Evolutionary conservation across 2,113 vertebrate species (phyloP), one percentile per base, ranked within the genome.

Genomic region (Thamnophis sirtalis): DNA sequence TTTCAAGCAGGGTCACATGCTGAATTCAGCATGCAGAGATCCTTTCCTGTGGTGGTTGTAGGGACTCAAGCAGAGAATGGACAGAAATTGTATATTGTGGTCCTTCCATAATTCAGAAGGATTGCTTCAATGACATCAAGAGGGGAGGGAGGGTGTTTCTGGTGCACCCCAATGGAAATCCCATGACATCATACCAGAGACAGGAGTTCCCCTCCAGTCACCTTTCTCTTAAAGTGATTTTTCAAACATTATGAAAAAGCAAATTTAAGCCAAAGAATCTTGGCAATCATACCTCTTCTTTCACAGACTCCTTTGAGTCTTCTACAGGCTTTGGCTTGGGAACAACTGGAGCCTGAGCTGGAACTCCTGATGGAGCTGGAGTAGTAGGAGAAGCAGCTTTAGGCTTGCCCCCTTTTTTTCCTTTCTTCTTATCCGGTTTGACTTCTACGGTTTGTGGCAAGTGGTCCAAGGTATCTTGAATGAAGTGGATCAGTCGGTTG

Each of bases 401-500:
- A 11, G 95, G 24, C 87, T 96, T 97, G 87, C 94, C 94, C 51
- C 21, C 48, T 94, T 96, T 96, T 53, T 88, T 95, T 19, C 86
- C 87, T 93, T 97, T 97, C 24, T 94, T 94, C 92, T 89, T 26
- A 58, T 90, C 97, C n/a, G 38, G 91, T 95, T 98, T 97, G 84
- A 85, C 94, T 95, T 98, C 98, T 93, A 95, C 93, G 49, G 96
- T 91, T 93, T 97, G 97, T 22, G 97, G 96, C 94, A 98, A 94
- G 51, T 94, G 96, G 87, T 98, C 97, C 95, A 98, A 87, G 93
- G 98, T 98, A 54, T 97, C 96, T 96, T 98, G 95, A 26, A 99
- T 95, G 94, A 99, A 91, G 50, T 97, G 95, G 92, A 98, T 97
- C 91, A 99, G 96, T 93, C 95, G 95, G 24, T 96, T 93, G 93